Percentiles rank a stretch among this genome's conserved stretches.
Evolutionary conservation across 2,888 invertebrate genomes (phyloP).

Genomic region (Nemapogon koenigi): DNA sequence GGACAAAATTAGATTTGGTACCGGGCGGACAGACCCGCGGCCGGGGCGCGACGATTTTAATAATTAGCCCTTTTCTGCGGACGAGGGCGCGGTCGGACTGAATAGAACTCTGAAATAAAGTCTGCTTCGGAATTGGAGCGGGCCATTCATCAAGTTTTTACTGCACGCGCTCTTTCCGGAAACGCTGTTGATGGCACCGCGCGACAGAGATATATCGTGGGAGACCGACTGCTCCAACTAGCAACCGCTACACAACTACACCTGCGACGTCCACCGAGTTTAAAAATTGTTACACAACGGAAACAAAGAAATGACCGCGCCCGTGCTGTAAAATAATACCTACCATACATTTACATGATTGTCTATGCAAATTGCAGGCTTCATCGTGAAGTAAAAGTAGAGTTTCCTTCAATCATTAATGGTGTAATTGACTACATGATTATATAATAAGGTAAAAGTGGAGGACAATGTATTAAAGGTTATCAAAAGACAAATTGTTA

Average conservation of each 20-base stretch:
- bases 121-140: slow-evolving; percentile 1
- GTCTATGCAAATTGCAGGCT: no score
- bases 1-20: slow-evolving; percentile 8
- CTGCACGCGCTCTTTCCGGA: slow-evolving; percentile 3
- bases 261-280: no score
- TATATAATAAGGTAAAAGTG: no score
- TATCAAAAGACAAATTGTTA: no score
- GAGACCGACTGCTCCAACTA: background rate
- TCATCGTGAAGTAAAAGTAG: no score
- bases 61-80: slow-evolving; percentile 10
- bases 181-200: slow-evolving; percentile 1
- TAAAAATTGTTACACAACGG: no score
- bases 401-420: no score
- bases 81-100: slow-evolving; percentile 1
- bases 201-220: slow-evolving; percentile 7
- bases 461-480: no score
- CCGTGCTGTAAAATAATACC: no score
- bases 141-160: slow-evolving; percentile 6
- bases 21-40: slow-evolving; percentile 3
- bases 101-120: background rate
- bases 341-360: no score
- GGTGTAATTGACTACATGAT: no score
- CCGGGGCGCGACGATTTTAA: slow-evolving; percentile 5
- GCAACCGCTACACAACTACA: background rate
- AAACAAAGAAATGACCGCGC: no score